Evolutionary conservation across 2,113 vertebrate species (phyloP).

Genomic region (Eira barbara): DNA sequence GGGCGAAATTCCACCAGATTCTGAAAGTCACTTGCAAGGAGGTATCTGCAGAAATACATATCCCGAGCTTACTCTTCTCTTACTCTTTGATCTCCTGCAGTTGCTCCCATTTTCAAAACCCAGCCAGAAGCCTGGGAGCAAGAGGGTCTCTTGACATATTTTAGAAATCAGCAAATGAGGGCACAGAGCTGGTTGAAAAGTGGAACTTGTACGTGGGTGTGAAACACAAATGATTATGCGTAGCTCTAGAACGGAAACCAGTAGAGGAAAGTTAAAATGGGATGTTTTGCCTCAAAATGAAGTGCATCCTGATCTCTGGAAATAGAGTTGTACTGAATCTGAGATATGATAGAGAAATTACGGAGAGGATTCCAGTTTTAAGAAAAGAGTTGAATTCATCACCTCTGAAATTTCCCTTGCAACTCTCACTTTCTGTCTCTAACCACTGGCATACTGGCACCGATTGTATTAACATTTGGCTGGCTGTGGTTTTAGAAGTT

Average conservation of each 20-base stretch:
- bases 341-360: background rate
- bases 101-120: background rate
- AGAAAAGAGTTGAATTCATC: background rate
- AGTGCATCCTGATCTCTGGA: conserved; percentile 2
- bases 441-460: background rate
- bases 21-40: background rate
- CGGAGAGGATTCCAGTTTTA: background rate
- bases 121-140: background rate
- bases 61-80: background rate
- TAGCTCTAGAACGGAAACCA: background rate
- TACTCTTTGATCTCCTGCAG: background rate
- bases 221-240: background rate
- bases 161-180: background rate
- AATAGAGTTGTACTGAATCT: background rate
- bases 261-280: background rate
- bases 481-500: background rate
- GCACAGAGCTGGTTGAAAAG: background rate
- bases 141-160: background rate
- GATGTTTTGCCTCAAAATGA: background rate
- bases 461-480: background rate
- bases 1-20: background rate
- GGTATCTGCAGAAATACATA: background rate
- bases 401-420: background rate
- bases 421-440: background rate
- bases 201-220: background rate